Base-by-base conservation (phyloP, 2,888 invertebrate species). In the Patella ulyssiponensis region DNA sequence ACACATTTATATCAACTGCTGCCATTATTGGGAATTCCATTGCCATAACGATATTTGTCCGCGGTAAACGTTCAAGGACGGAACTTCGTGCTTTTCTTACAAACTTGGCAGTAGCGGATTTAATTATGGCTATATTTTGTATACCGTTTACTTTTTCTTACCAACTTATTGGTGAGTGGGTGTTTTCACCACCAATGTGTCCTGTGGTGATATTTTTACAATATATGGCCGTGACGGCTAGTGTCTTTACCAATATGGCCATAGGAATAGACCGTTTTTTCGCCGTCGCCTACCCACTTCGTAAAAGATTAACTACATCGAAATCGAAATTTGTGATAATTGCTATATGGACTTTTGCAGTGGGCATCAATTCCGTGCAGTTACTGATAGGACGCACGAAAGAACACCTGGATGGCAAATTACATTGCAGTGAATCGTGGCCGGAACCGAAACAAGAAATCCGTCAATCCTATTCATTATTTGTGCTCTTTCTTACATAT, bases 71-170 rank as follows among this genome's bases (percentile, higher is more conserved):
- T 75, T 89, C 88, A 0, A 76, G 86, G 33, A 85, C 86, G 1
- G 88, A 88, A 77, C 82, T 88, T 11, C 80, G 90, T 79, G 75
- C 81, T 17, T 97, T 97, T 91, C 96, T 97, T 89, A 95, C 96
- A 89, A 93, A 93, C 86, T 92, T 97, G 84, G 96, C 97, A 0
- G 93, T 96, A 56, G 96, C 97, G 64, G 97, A 97, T 90, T 95
- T 97, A 80, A 92, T 97, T 78, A 96, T 97, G 94, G 95, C 96
- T 0, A 89, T 96, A 53, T 95, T 97, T 87, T 97, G 97, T 92
- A 95, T 97, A 78, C 97, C 97, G 3, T 97, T 97, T 88, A 95
- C 96, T 2, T 96, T 91, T 84, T 91, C 91, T 2, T 87, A 87
- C 85, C 90, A 90, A 73, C 88, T 92, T 84, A 83, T 91, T 27